Base-by-base conservation (phyloP, 2,888 invertebrate genomes). In the Thera britannica region DNA sequence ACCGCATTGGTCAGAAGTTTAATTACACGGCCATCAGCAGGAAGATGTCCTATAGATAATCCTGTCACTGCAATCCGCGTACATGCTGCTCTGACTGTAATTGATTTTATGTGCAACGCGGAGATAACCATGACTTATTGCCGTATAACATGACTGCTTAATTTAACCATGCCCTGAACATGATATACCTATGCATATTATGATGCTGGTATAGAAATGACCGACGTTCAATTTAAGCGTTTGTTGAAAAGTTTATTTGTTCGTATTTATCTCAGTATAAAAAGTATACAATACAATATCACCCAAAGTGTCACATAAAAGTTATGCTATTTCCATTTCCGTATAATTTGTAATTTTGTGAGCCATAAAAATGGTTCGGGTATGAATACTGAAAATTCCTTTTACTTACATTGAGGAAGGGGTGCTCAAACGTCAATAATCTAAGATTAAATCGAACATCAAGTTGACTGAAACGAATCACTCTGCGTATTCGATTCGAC, bases 51-150 rank as follows among this genome's bases (percentile, higher is more conserved):
- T 62, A 65, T 67, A 67, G 69, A 70, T 73, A 65, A 68, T 36
- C 52, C 60, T 60, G 73, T 72, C 71, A 41, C 66, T 73, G 71
- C 75, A 72, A 72, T 60, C 72, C 58, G 73, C 62, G 65, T 62
- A 44, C 71, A 63, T 60, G 60, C 41, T 62, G 64, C 65, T 52
- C 62, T 61, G 62, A 63, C 67, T 72, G 66, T 71, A 72, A 75
- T 73, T 73, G 72, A 71, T 71, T 73, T 62, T 58, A 71, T 67
- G 64, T 67, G 63, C 48, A 68, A 68, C 63, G 44, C 56, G 44
- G 65, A 68, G 65, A 67, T 71, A 73, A 71, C 68, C 67, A 59
- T 75, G 67, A 73, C 69, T 73, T 73, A 75, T 71, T 64, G 62
- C 66, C 49, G 61, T 68, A 61, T 65, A 58, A 68, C 58, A 55